These are phyloP conservation scores for Molothrus ater DNA, from an alignment of 2,797 vertebrate genomes.

Conservation along the genomic window DNA sequence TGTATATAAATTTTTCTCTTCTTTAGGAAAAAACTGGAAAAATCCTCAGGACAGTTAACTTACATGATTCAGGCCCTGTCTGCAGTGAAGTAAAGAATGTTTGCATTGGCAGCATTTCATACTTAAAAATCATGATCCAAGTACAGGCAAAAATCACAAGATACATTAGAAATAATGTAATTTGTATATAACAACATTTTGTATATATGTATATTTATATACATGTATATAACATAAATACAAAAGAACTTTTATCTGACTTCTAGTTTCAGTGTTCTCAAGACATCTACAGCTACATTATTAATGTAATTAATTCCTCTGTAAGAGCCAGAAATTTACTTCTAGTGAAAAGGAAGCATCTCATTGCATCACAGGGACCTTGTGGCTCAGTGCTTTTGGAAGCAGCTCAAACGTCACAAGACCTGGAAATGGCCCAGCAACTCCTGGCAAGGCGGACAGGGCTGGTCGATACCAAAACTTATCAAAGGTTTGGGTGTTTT, in stretches of 20 bases:
- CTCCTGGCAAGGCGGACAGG: neutral
- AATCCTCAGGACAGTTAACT: neutral
- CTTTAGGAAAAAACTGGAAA: neutral
- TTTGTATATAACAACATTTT: neutral
- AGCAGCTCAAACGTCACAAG: neutral
- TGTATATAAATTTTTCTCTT: neutral
- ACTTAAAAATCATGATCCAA: neutral
- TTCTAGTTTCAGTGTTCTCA: neutral
- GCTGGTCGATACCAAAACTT: neutral
- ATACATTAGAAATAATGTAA: neutral
- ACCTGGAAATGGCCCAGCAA: neutral
- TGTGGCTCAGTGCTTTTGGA: neutral
- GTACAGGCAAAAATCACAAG: neutral
- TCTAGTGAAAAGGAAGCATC: neutral
- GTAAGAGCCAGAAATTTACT: neutral
- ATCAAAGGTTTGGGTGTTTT: neutral
- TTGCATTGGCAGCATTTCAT: neutral
- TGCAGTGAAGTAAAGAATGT: neutral
- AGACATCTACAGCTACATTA: neutral
- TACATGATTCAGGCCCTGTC: neutral
- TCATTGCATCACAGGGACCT: neutral
- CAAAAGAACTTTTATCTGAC: neutral
- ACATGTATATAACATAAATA: slow-evolving; percentile 28
- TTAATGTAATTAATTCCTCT: neutral
- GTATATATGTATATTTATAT: slow-evolving; percentile 13